Evolutionary conservation across 2,113 vertebrate genomes (phyloP), one percentile per base, ranked within the genome.

Genomic region (Cervus canadensis): DNA sequence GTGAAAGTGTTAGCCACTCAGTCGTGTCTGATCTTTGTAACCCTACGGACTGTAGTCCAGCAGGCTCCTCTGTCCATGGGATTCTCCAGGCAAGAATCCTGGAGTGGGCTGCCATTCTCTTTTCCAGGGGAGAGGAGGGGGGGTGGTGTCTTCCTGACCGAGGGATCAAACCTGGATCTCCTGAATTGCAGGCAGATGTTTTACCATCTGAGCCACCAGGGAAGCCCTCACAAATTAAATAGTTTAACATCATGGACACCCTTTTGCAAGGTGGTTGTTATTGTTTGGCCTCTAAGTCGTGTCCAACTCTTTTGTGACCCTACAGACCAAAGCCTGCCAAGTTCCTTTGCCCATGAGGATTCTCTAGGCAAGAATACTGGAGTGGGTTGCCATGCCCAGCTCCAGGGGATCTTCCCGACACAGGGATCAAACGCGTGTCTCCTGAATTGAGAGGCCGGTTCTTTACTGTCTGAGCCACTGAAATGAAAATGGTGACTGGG

Each of bases 21-120:
- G 67, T 71, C 2, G n/a, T 36, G 5, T 40, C 64, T 21, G 9
- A 21, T 36, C n/a, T 71, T 71, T 71, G 17, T 71, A 36, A 36
- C n/a, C 4, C 17, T 21, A 71, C 36, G 17, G 17, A 21, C 16
- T 36, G n/a, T 71, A 36, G 64, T 3, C 64, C 1, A 0, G n/a
- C 17, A 36, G 64, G 64, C 64, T 71, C 17, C n/a, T 71, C n/a
- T 71, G n/a, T 71, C n/a, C 64, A 71, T 11, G 17, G 9, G 64
- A 19, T 21, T 71, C n/a, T 36, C 64, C n/a, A 71, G n/a, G 64
- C n/a, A 71, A 71, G 67, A 71, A 71, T 71, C 11, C 64, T 71
- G 64, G n/a, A 71, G n/a, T 71, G 67, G 67, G n/a, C 23, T 71
- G 19, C 67, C 67, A 40, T 71, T 12, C n/a, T 10, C 67, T 71